These are phyloP conservation scores for Gallinago media DNA, from an alignment of 2,113 vertebrate genomes.

Conservation along the genomic window DNA sequence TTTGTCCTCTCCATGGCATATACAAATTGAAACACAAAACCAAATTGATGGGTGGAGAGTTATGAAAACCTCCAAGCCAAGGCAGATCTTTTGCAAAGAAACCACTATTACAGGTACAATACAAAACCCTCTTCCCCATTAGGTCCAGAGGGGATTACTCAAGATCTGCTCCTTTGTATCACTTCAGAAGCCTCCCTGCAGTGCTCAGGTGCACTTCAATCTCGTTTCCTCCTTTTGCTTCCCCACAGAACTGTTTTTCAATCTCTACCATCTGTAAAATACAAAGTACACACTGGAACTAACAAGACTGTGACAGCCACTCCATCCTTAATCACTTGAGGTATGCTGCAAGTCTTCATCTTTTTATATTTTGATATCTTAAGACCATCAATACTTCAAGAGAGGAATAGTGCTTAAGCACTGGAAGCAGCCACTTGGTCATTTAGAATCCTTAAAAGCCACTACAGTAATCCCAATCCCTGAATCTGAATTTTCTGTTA, in stretches of 20 bases:
- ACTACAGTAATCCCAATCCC: background rate
- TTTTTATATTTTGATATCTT: background rate
- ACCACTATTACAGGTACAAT: background rate
- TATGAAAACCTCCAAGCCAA: background rate
- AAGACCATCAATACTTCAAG: background rate
- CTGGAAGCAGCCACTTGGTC: background rate
- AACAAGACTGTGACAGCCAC: background rate
- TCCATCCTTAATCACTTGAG: background rate
- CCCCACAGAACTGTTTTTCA: background rate
- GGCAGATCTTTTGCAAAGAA: background rate
- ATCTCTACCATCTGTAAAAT: background rate
- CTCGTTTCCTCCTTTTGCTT: background rate
- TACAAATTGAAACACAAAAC: background rate
- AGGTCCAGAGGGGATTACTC: background rate
- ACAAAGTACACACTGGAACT: fast-evolving
- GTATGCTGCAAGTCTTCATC: background rate
- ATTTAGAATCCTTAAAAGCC: background rate
- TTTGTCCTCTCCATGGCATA: background rate
- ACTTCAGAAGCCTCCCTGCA: background rate
- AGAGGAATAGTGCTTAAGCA: background rate
- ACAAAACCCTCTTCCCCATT: background rate
- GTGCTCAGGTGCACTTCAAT: background rate
- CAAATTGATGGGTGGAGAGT: background rate
- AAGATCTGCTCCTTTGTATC: background rate
- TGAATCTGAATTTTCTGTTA: background rate